A percentile compares a stretch with the other conserved stretches of the same genome.
Conservation (phyloP, 2,888 invertebrate species). For the Cheilosia pagana region DNA sequence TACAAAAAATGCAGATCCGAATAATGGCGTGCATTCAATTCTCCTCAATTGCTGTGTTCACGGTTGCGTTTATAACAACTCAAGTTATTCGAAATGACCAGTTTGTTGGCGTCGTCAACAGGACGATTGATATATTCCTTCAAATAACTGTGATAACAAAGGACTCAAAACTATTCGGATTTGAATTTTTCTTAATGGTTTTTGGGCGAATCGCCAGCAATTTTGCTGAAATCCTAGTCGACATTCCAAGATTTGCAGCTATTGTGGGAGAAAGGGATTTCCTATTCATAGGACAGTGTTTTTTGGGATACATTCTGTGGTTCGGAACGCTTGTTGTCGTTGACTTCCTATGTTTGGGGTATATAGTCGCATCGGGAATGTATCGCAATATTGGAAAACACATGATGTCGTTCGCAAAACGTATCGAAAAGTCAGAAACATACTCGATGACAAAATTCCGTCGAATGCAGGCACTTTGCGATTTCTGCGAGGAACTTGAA, state of each 20-base stretch:
- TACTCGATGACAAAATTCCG: constrained; percentile 71
- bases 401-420: constrained; percentile 25
- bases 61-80: constrained; percentile 7
- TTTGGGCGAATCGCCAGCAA: background rate
- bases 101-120: constrained; percentile 25
- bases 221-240: background rate
- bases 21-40: constrained; percentile 13
- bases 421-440: constrained; percentile 19
- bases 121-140: constrained; percentile 9
- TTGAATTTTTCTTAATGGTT: constrained; percentile 20
- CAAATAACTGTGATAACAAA: constrained; percentile 29
- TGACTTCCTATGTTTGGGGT: constrained; percentile 45
- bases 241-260: background rate
- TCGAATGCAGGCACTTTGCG: constrained; percentile 78
- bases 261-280: background rate
- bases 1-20: background rate
- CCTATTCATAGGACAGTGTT: background rate
- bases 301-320: constrained; percentile 32
- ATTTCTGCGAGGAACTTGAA: constrained; percentile 79
- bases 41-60: background rate
- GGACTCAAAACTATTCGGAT: constrained; percentile 9
- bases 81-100: constrained; percentile 2
- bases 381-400: constrained; percentile 47
- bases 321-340: constrained; percentile 28
- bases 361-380: constrained; percentile 24